Conservation (phyloP, 1,140 invertebrate genomes). For the Antheraea mylitta region DNA sequence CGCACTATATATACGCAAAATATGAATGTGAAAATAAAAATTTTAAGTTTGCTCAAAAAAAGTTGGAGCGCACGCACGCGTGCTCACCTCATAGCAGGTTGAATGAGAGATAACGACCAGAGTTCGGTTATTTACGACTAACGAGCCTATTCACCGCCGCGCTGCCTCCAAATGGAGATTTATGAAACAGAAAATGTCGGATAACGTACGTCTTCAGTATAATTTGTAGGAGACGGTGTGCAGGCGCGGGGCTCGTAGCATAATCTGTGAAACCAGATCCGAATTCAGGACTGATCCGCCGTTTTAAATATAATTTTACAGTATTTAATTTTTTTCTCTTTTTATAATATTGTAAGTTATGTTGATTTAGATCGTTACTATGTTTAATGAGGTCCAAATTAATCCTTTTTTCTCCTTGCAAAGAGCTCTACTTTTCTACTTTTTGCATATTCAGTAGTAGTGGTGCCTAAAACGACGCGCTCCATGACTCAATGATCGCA, state of each 20-base stretch:
- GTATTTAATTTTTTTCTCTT: too few relatives aligned
- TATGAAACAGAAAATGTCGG: conserved; percentile 64
- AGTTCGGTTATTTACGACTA: conserved; percentile 69
- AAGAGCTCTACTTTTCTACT: too few relatives aligned
- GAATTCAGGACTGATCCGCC: neutral
- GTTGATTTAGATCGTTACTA: too few relatives aligned
- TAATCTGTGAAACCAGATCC: conserved; percentile 1
- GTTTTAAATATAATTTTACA: neutral
- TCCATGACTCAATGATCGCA: too few relatives aligned
- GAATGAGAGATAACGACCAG: conserved; percentile 66
- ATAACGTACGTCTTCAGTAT: conserved; percentile 51
- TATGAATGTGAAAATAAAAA: neutral
- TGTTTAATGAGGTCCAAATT: too few relatives aligned
- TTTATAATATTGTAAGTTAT: too few relatives aligned
- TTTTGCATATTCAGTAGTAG: too few relatives aligned
- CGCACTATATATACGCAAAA: neutral
- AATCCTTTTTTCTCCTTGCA: too few relatives aligned
- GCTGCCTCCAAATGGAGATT: conserved; percentile 60
- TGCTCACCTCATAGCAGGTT: conserved; percentile 24
- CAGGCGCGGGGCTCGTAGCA: conserved; percentile 12
- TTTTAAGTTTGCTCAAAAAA: conserved; percentile 9
- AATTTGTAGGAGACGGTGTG: conserved; percentile 44
- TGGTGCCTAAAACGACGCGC: too few relatives aligned
- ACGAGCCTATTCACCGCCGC: conserved; percentile 62
- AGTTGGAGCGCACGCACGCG: neutral